Evolutionary conservation across 2,113 vertebrate species (phyloP), one percentile per base, ranked within the genome.

Genomic region (Clarias batrachus): DNA sequence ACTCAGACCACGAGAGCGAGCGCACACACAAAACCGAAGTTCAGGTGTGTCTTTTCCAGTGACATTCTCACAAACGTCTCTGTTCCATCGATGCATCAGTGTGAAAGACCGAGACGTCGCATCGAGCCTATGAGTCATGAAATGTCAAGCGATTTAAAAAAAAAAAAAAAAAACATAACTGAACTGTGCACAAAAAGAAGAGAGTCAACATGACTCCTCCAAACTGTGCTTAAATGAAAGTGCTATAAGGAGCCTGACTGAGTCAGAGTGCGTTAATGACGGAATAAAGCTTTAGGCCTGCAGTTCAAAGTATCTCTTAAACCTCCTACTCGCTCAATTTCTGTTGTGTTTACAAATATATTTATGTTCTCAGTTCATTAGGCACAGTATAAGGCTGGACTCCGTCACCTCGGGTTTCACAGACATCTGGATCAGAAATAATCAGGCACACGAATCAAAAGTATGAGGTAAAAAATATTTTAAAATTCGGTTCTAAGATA

Each of bases 151-250:
- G 86, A 74, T 90, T 80, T 21, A 33, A 3, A 56, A 16, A 33
- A 4, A 65, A 65, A 65, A 86, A 86, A 90, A 91, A 19, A 63
- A 25, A 65, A 4, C 13, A 65, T 84, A 84, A 71, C 84, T 41
- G 62, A 71, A 7, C 54, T 37, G 19, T 37, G 71, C 52, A 80
- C 76, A 27, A 77, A 63, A 68, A 85, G 87, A 74, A 89, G 48
- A 91, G 73, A 90, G 91, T 91, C 90, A 87, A 92, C 90, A 90
- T 12, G 68, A 77, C 27, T 84, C 84, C 37, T 25, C 25, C 86
- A 65, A 19, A 76, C 57, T 23, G 6, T 52, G 88, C 80, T 25
- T 66, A 83, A 82, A 89, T 87, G 70, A 91, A 87, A 91, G 48
- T 30, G 57, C 70, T 63, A 68, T 77, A n/a, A 85, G 90, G 7